phyloP scores from a whole-genome alignment of 1,140 invertebrate species.

The Trichonephila inaurata region DNA sequence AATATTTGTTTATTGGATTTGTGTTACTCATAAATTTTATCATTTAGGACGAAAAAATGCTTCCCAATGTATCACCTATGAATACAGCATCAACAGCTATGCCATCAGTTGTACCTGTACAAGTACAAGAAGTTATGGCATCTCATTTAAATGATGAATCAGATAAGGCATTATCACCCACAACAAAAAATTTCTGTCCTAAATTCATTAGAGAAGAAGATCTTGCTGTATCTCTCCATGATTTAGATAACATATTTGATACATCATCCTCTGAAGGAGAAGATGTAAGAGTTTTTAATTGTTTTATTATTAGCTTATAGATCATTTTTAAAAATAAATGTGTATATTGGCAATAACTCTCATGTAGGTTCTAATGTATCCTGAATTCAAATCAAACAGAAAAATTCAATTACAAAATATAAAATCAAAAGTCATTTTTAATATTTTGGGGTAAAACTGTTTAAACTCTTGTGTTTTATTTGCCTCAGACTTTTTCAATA shows the following conservation, averaged over 20 bases:
- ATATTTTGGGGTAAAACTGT: too few species aligned
- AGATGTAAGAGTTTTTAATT: slow-evolving; percentile 83
- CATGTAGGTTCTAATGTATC: too few species aligned
- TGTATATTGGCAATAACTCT: too few species aligned
- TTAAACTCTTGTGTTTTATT: too few species aligned
- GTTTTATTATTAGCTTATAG: not conserved
- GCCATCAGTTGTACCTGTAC: slow-evolving; percentile 2
- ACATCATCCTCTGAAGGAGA: slow-evolving; percentile 91
- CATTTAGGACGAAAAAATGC: slow-evolving; percentile 51
- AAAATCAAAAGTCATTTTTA: too few species aligned
- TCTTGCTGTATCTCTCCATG: slow-evolving; percentile 90
- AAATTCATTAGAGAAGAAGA: slow-evolving; percentile 84
- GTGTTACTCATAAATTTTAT: too few species aligned
- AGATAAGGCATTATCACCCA: slow-evolving; percentile 55
- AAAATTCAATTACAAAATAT: too few species aligned
- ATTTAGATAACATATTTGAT: slow-evolving; percentile 96
- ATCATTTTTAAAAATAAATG: too few species aligned
- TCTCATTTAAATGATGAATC: slow-evolving; percentile 30
- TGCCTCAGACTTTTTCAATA: too few species aligned
- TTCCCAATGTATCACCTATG: slow-evolving; percentile 3
- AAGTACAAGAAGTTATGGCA: slow-evolving; percentile 5
- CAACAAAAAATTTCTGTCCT: slow-evolving; percentile 52
- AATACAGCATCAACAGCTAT: not conserved
- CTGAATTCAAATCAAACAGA: too few species aligned
- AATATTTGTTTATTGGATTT: too few species aligned